Evolutionary conservation across 1,140 invertebrate genomes (phyloP).

Genomic region (Camponotus vicinus): DNA sequence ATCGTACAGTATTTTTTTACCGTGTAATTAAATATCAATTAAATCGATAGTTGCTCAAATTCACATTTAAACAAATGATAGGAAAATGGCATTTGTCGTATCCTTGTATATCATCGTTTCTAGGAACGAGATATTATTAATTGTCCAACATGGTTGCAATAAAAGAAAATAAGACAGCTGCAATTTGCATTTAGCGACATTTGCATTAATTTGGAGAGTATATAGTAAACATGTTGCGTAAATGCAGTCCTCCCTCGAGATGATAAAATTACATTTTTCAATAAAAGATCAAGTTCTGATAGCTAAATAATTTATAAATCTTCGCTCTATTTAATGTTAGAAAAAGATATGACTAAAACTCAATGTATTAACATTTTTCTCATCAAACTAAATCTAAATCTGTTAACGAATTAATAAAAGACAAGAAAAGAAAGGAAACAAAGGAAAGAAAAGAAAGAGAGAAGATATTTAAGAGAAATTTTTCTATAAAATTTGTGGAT

Average conservation of each 20-base stretch:
- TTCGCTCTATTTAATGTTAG: conserved; percentile 9
- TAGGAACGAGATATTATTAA: conserved; percentile 29
- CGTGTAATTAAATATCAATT: conserved; percentile 20
- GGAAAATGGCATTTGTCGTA: conserved; percentile 1
- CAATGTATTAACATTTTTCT: conserved; percentile 11
- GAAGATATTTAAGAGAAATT: conserved; percentile 9
- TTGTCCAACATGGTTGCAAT: conserved; percentile 30
- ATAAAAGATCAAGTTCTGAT: background rate
- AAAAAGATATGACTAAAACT: conserved; percentile 9
- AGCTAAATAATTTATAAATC: conserved; percentile 21
- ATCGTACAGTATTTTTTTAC: conserved; percentile 53
- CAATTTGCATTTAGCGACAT: conserved; percentile 26
- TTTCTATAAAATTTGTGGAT: conserved; percentile 34
- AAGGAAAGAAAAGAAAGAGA: background rate
- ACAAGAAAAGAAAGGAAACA: background rate
- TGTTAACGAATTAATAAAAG: conserved; percentile 3
- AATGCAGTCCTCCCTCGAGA: conserved; percentile 68
- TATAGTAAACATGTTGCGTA: conserved; percentile 66
- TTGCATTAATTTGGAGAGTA: conserved; percentile 27
- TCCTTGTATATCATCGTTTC: conserved; percentile 27
- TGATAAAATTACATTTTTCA: conserved; percentile 31
- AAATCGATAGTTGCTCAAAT: conserved; percentile 52
- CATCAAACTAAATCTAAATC: conserved; percentile 5
- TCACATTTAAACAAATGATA: conserved; percentile 21
- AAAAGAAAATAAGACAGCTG: conserved; percentile 12